Conservation (phyloP, 2,888 invertebrate genomes). For the Thera britannica region DNA sequence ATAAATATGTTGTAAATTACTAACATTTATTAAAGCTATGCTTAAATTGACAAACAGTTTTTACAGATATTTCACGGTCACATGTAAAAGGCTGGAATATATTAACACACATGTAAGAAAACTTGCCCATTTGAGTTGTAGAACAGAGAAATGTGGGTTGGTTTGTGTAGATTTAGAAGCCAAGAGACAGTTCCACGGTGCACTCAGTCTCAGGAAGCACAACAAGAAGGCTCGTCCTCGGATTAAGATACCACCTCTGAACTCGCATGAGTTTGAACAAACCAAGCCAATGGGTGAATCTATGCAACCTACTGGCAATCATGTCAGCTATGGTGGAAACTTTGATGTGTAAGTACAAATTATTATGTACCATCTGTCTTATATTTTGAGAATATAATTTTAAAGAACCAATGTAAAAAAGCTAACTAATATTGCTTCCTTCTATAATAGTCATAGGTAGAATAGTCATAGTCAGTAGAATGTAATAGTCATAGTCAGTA, state of each 20-base stretch:
- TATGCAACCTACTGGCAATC: slow-evolving; percentile 56
- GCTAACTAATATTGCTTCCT: too few relatives aligned
- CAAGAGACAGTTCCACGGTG: slow-evolving; percentile 45
- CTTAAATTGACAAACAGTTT: slow-evolving; percentile 79
- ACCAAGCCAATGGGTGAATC: slow-evolving; percentile 68
- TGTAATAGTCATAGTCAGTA: too few relatives aligned
- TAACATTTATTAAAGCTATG: slow-evolving; percentile 72
- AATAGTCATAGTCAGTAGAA: too few relatives aligned
- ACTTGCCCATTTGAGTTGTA: slow-evolving; percentile 58
- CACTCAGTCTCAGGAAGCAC: slow-evolving; percentile 51
- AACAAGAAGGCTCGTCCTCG: slow-evolving; percentile 55
- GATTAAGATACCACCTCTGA: slow-evolving; percentile 55
- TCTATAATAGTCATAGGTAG: too few relatives aligned
- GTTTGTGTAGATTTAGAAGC: slow-evolving; percentile 36
- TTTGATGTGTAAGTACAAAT: slow-evolving; percentile 66
- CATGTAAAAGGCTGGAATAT: slow-evolving; percentile 58
- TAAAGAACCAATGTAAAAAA: too few relatives aligned
- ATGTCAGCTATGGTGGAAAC: slow-evolving; percentile 65
- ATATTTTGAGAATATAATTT: too few relatives aligned
- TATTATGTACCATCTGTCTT: background rate
- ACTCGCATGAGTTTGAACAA: slow-evolving; percentile 53
- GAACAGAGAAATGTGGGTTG: slow-evolving; percentile 59
- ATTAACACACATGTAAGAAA: slow-evolving; percentile 59
- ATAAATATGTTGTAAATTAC: slow-evolving; percentile 56
- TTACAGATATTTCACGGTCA: slow-evolving; percentile 74